Evolutionary conservation across 1,140 invertebrate genomes (phyloP), one percentile per base, ranked within the genome.

Genomic region (Diorhabda carinulata): DNA sequence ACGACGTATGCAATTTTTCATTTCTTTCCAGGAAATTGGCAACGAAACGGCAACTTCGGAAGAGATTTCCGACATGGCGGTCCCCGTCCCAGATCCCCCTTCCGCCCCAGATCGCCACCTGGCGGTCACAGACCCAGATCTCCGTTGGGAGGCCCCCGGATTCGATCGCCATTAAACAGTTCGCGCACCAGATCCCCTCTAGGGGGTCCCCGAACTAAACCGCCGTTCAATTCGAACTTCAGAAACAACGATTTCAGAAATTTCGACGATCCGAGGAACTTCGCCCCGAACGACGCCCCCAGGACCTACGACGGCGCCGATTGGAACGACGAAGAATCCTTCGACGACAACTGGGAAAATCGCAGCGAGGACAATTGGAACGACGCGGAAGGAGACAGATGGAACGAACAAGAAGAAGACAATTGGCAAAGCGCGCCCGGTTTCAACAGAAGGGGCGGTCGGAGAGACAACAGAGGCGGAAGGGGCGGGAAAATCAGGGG

Each of bases 1-100:
- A 52, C 25, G 25, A 25, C n/a, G n/a, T n/a, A n/a, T n/a, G n/a
- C n/a, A n/a, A n/a, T 25, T 25, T 25, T 25, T 25, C 25, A 25
- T 25, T 25, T 25, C 25, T 25, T 52, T 25, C 70, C 72, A 69
- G 71, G 75, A 5, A 70, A 47, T 52, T 73, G 72, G 72, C 69
- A 68, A 43, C 62, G 69, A 0, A 73, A 73, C 57, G 61, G 67
- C 2, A 68, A 73, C 45, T 71, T 71, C 43, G 41, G 43, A 42
- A 66, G 62, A 42, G 47, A 43, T n/a, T 45, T 69, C 5, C 45
- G 66, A 10, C 59, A 56, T 56, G 66, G 42, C 2, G 57, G 58
- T 9, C 25, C 25, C 25, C 25, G 25, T 25, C 25, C 25, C 25
- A 25, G 25, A 25, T 25, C 25, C 25, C 25, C 25, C 25, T 25